These are phyloP conservation scores for Amazona ochrocephala DNA, from an alignment of 2,797 vertebrate species.

Conservation along the genomic window DNA sequence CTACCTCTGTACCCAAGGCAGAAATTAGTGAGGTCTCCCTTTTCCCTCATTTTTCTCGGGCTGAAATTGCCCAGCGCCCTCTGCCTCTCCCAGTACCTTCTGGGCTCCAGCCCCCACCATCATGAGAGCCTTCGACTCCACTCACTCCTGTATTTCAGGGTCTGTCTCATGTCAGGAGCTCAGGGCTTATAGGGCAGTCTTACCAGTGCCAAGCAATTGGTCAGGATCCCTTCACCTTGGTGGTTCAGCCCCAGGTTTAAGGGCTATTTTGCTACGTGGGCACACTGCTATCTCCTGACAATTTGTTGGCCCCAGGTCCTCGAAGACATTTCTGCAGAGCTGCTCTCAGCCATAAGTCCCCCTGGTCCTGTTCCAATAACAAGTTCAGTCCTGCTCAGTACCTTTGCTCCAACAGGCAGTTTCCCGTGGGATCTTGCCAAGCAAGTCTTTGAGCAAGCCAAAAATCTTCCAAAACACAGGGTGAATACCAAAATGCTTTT, in stretches of 20 bases:
- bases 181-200: not conserved
- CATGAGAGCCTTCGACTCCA: not conserved
- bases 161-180: not conserved
- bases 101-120: fast-evolving
- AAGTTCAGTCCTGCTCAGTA: not conserved
- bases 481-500: not conserved
- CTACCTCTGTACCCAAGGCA: not conserved
- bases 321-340: not conserved
- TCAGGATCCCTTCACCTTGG: not conserved
- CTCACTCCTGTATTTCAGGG: not conserved
- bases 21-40: not conserved
- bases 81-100: fast-evolving
- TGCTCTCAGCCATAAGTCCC: not conserved
- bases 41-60: fast-evolving
- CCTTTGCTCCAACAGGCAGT: not conserved
- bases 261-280: fast-evolving
- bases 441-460: not conserved
- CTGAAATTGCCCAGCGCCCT: fast-evolving
- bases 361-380: fast-evolving
- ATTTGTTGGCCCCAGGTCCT: not conserved
- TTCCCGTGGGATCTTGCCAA: not conserved
- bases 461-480: not conserved
- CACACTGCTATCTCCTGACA: not conserved
- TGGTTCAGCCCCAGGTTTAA: not conserved
- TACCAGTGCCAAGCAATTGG: fast-evolving